Base-by-base conservation (phyloP, 2,797 vertebrate species). In the Toxotes lorentzi region DNA sequence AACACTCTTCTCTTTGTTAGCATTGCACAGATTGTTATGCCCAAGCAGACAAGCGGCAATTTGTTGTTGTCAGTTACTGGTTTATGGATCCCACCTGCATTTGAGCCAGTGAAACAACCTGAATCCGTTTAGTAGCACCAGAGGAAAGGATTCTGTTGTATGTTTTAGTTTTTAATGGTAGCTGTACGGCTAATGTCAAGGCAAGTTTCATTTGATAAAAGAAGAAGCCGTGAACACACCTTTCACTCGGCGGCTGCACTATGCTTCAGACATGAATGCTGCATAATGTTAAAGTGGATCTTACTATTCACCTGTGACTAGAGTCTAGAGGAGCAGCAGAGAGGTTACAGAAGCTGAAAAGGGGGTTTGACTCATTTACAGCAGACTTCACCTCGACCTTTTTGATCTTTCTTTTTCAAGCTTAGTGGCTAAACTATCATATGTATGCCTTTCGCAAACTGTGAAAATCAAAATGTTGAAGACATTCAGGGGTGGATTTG, bases 211-310 rank as follows among this genome's bases (percentile, higher is more conserved):
- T 35, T 38, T 59, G 45, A 12, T 12, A 14, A 35, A 43, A 41
- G 5, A n/a, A 10, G 32, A 45, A 73, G 51, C 43, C 63, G 21
- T 62, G 16, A 67, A 57, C 63, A 51, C 9, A 4, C 8, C 27
- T 2, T 21, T 53, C n/a, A 9, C 38, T 67, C 21, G 56, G 38
- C 12, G 34, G 43, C 41, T 10, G 23, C 11, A 43, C 40, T 60
- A 9, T 34, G 34, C 69, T 63, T 67, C 24, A 57, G 34, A 79
- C 48, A 54, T 43, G 76, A 76, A 78, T 65, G 58, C 68, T 68
- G 71, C 47, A 61, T 69, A 45, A 69, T 73, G n/a, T 61, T 13
- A 73, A 79, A 70, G 34, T 78, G 59, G 64, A 61, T 74, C 43
- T 8, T 27, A 23, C 45, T 54, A 2, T 51, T 81, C 53, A 34